These are phyloP conservation scores for Albula glossodonta DNA, from an alignment of 2,113 vertebrate species.

Conservation along the genomic window DNA sequence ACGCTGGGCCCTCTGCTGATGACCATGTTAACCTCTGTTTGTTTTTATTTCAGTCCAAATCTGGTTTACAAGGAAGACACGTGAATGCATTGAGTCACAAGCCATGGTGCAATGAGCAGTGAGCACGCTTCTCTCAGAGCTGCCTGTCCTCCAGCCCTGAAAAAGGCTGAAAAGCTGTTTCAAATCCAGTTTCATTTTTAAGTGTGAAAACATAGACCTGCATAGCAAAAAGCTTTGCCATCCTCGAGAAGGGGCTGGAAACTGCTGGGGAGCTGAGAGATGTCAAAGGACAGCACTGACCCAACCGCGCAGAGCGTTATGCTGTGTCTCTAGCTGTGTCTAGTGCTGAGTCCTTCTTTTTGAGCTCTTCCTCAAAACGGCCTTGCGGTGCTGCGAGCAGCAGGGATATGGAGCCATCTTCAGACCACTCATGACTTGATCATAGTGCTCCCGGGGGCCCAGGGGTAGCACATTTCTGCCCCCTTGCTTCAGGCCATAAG, in stretches of 20 bases:
- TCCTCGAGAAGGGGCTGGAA: background rate
- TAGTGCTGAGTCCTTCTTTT: background rate
- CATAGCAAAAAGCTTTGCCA: too few relatives aligned
- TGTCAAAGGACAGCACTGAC: background rate
- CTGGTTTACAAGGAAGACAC: background rate
- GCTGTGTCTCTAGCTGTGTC: background rate
- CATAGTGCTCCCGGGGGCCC: background rate
- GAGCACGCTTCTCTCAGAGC: background rate
- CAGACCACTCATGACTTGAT: background rate
- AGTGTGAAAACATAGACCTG: background rate
- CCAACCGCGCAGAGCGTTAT: too few relatives aligned
- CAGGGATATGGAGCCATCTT: background rate
- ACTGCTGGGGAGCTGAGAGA: background rate
- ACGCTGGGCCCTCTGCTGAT: background rate
- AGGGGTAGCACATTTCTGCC: background rate
- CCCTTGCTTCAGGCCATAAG: background rate
- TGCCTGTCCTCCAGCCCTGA: background rate
- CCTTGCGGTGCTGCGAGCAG: background rate
- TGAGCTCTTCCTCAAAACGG: background rate
- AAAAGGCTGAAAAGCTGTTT: background rate
- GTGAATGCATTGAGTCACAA: background rate
- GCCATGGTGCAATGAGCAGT: background rate
- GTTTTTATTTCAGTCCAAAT: background rate
- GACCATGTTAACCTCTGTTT: background rate
- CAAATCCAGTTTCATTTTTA: background rate